A percentile compares a stretch with the other conserved stretches of the same genome.
These are phyloP conservation scores for Rhodinocichla rosea DNA, from an alignment of 2,113 vertebrate species.

Conservation along the genomic window DNA sequence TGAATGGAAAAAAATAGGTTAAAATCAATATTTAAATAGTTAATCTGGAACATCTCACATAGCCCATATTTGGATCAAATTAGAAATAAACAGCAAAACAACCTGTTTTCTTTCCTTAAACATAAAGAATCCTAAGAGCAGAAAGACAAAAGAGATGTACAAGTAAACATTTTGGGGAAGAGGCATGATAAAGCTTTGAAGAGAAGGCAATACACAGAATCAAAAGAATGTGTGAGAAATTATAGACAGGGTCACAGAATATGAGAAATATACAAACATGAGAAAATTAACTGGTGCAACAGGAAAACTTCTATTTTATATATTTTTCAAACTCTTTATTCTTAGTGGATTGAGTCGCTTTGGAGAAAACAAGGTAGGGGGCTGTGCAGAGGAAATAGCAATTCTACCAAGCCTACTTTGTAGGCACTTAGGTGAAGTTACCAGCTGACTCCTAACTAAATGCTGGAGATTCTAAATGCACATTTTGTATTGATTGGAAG, in stretches of 20 bases:
- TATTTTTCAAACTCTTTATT: neutral
- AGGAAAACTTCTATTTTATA: neutral
- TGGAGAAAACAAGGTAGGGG: neutral
- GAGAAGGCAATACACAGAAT: neutral
- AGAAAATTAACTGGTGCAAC: neutral
- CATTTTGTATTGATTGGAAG: neutral
- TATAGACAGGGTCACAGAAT: neutral
- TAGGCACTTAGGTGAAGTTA: neutral
- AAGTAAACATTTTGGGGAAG: neutral
- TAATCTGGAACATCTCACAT: neutral
- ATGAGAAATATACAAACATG: neutral
- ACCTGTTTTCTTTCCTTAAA: neutral
- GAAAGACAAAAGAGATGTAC: neutral
- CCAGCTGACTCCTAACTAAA: neutral
- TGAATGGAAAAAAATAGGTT: neutral
- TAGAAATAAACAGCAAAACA: neutral
- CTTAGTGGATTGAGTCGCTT: neutral
- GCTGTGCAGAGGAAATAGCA: neutral
- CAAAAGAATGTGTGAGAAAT: neutral
- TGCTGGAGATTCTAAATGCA: neutral
- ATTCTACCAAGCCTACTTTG: neutral
- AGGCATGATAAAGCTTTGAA: neutral
- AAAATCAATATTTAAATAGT: neutral
- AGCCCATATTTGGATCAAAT: neutral
- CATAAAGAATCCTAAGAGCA: neutral